Evolutionary conservation across 2,797 vertebrate species (phyloP), one percentile per base, ranked within the genome.

Genomic region (Gephyroberyx darwinii): DNA sequence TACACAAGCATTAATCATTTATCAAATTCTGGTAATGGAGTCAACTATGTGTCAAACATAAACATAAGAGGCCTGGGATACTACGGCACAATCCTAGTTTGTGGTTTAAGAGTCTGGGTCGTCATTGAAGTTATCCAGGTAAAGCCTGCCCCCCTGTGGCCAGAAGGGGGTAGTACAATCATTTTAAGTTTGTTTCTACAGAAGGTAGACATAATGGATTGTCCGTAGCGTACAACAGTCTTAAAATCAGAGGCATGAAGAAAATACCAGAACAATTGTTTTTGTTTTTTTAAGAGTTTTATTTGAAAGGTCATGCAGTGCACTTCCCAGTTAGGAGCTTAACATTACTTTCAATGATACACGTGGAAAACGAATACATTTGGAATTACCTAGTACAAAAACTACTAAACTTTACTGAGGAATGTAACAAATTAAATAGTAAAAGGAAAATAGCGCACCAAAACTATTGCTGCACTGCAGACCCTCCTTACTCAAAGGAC

Each of bases 351-450:
- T 96, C 84, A 92, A 96, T 92, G 95, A 94, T 92, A 92, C 87
- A 92, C 93, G 93, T 92, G 93, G 96, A 95, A 95, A 95, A 86
- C 75, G 93, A 95, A 94, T 89, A 92, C 83, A 82, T 90, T 92
- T 95, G 94, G 90, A 95, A 95, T 96, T 95, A 95, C 94, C 95
- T 96, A 96, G 94, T 99, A 99, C 96, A 99, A 98, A 98, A 71
- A 80, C 81, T 88, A 90, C 87, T 90, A 86, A 91, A 91, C 75
- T 74, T 89, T 86, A 89, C 86, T 35, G 67, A 91, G 90, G 92
- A 93, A 93, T 92, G 91, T 91, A 88, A 94, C 91, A 94, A 94
- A 96, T 95, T 96, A 96, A 96, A 96, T 96, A 95, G 93, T 93
- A 93, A 95, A 95, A 92, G 93, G 94, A 93, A 95, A 86, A 79